Base-by-base conservation (phyloP, 2,888 invertebrate species). In the Epsilonema sp. region DNA sequence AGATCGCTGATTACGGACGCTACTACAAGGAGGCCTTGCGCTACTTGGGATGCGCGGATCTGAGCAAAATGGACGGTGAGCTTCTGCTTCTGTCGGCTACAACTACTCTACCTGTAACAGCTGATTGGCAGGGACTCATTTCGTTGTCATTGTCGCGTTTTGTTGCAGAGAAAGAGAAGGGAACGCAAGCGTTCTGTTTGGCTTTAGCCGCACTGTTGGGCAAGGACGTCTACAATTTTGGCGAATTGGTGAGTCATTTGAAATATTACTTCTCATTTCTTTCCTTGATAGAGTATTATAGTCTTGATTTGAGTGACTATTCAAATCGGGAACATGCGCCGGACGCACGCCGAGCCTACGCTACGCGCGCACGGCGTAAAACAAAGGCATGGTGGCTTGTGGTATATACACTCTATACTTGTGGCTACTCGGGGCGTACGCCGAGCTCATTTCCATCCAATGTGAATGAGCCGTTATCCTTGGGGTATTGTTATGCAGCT, bases 171-270 rank as follows among this genome's bases (percentile, higher is more conserved):
- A n/a, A n/a, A n/a, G n/a, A n/a, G n/a, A n/a, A n/a, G n/a, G n/a
- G n/a, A 46, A 76, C 78, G 46, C 79, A 83, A 58, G 94, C 94
- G 0, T 83, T 86, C 63, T 78, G 87, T 56, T 74, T 99, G 3
- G 85, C 89, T 0, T 70, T 97, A 5, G 94, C 97, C 1, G 94
- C 90, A 0, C 74, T 97, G 23, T 71, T 94, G 1, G 94, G 90
- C 1, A 83, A 87, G 58, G 83, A 82, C 22, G 84, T 99, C 21
- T 97, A 92, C 66, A 97, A 97, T 66, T 78, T 97, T 56, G 94
- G 90, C 0, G 97, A 97, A 67, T 71, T 99, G 67, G 80, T 80
- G 58, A 67, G 61, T 55, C 24, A 42, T 31, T 42, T 26, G 19
- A 8, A 20, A 11, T 24, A 5, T 31, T 44, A 21, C 21, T 5